phyloP scores from a whole-genome alignment of 1,140 invertebrate species.

The Drosophila insularis region DNA sequence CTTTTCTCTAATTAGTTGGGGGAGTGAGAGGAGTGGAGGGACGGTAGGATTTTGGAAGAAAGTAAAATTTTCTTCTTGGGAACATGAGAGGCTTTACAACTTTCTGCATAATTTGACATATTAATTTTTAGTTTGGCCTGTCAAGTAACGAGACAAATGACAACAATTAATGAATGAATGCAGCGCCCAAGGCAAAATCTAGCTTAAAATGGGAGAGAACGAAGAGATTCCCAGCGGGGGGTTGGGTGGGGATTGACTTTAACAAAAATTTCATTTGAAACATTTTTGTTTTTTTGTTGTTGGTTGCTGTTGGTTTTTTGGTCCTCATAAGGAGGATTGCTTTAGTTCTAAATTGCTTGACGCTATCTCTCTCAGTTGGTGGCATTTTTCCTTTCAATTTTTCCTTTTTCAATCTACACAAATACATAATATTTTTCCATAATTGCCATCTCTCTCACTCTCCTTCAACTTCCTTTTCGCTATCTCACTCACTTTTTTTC shows the following conservation, averaged over 20 bases:
- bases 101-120: slow-evolving; percentile 74
- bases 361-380: slow-evolving; percentile 53
- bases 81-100: slow-evolving; percentile 4
- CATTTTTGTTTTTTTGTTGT: slow-evolving; percentile 21
- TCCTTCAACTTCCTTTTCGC: slow-evolving; percentile 5
- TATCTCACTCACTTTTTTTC: slow-evolving; percentile 16
- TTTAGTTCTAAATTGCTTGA: slow-evolving; percentile 21
- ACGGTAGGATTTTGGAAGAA: neutral
- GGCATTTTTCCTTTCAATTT: slow-evolving; percentile 50
- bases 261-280: slow-evolving; percentile 26
- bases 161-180: slow-evolving; percentile 62
- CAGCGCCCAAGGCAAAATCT: neutral
- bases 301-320: slow-evolving; percentile 10
- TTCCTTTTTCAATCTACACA: neutral
- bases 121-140: slow-evolving; percentile 64
- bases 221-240: neutral
- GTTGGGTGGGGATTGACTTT: neutral
- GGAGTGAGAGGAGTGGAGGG: neutral
- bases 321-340: slow-evolving; percentile 46
- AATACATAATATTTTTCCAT: slow-evolving; percentile 32
- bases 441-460: slow-evolving; percentile 12
- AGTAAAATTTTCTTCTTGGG: neutral
- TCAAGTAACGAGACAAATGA: slow-evolving; percentile 45
- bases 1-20: slow-evolving; percentile 65
- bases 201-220: too few relatives aligned